Conservation (phyloP, 2,113 vertebrate genomes). For the Amphiprion percula region DNA sequence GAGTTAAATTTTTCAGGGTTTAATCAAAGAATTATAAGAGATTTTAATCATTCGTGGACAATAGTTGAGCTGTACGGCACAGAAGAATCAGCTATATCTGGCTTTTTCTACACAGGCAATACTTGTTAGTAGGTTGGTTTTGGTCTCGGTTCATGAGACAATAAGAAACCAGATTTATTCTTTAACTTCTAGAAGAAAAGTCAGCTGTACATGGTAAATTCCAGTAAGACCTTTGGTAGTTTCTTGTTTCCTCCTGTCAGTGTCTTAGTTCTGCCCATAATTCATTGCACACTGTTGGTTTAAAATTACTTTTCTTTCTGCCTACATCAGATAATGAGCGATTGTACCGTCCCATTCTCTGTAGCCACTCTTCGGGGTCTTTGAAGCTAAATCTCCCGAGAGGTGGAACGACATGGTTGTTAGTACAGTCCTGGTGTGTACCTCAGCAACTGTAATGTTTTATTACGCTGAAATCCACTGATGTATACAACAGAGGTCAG, state of each 20-base stretch:
- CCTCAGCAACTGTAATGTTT: constrained; percentile 48
- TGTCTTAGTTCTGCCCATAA: neutral
- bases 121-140: no score
- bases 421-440: constrained; percentile 14
- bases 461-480: constrained; percentile 40
- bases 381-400: constrained; percentile 35
- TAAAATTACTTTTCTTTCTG: constrained; percentile 20
- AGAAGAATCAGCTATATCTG: no score
- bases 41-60: no score
- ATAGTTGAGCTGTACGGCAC: no score
- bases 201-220: neutral
- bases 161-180: neutral
- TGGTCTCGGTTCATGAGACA: neutral
- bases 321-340: constrained; percentile 11
- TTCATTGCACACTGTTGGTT: neutral
- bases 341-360: neutral
- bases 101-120: no score
- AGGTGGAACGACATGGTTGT: constrained; percentile 30
- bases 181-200: neutral
- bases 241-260: neutral
- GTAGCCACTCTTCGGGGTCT: constrained; percentile 3
- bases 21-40: no score
- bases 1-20: no score
- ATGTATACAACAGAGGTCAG: constrained; percentile 53
- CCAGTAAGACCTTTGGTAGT: neutral